phyloP scores from a whole-genome alignment of 2,888 invertebrate species.

The Apamea epomidion region DNA sequence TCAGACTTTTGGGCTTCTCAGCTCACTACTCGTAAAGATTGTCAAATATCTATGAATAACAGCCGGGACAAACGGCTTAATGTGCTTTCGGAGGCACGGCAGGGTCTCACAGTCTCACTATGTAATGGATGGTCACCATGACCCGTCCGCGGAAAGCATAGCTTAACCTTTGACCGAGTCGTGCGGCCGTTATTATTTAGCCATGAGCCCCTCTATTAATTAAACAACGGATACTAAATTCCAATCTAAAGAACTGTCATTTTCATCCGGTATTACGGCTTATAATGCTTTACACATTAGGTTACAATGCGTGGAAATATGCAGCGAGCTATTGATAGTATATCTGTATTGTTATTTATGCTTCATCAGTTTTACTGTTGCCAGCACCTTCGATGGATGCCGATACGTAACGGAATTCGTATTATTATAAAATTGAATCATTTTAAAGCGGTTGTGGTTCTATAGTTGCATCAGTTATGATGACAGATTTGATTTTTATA shows the following conservation, averaged over 20 bases:
- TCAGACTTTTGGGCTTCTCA: not conserved
- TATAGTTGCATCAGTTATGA: not conserved
- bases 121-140: not conserved
- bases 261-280: constrained; percentile 34
- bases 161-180: not conserved
- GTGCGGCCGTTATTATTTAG: not conserved
- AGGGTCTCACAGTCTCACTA: not conserved
- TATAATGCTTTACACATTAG: constrained; percentile 16
- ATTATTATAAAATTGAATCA: constrained; percentile 2
- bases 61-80: not conserved
- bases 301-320: constrained; percentile 42
- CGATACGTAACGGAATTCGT: constrained; percentile 16
- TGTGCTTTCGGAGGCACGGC: not conserved
- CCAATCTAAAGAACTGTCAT: constrained; percentile 35
- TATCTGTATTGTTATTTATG: constrained; percentile 21
- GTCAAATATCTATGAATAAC: not conserved
- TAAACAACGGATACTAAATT: constrained; percentile 3
- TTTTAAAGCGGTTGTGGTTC: constrained; percentile 9
- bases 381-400: not conserved
- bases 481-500: not conserved
- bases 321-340: not conserved
- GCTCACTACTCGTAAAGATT: not conserved
- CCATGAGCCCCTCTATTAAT: not conserved
- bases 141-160: not conserved
- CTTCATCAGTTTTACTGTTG: constrained; percentile 39